Evolutionary conservation across 2,888 invertebrate genomes (phyloP).

Genomic region (Cantharis rufa): DNA sequence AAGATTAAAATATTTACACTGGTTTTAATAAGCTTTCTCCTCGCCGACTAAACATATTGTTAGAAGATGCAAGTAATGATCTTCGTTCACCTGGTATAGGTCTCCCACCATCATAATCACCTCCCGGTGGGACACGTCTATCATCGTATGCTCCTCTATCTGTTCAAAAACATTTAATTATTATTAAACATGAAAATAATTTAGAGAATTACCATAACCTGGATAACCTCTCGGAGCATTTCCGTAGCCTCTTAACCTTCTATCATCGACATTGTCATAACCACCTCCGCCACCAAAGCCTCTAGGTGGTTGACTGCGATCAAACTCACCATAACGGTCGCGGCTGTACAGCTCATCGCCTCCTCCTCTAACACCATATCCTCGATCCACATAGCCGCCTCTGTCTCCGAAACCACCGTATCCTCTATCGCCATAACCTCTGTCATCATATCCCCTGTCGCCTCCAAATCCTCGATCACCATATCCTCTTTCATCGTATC

Average conservation of each 20-base stretch:
- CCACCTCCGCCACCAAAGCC: conserved; percentile 26
- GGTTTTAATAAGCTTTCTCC: conserved; percentile 45
- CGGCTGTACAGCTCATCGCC: conserved; percentile 11
- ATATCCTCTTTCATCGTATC: neutral
- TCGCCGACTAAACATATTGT: conserved; percentile 50
- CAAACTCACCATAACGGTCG: conserved; percentile 54
- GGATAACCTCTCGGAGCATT: conserved; percentile 34
- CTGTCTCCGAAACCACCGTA: neutral
- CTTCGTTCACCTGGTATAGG: conserved; percentile 40
- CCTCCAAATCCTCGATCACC: conserved; percentile 19
- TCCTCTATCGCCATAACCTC: neutral
- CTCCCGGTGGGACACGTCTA: conserved; percentile 35
- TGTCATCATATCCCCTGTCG: neutral
- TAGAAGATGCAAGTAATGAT: conserved; percentile 40
- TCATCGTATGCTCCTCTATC: conserved; percentile 40
- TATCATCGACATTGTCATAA: conserved; percentile 25
- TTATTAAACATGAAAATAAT: neutral
- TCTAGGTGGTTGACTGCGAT: conserved; percentile 33
- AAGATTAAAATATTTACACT: conserved; percentile 35
- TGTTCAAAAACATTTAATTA: neutral
- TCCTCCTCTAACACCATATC: neutral
- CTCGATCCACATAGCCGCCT: conserved; percentile 12
- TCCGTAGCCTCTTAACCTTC: conserved; percentile 35
- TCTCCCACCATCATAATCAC: conserved; percentile 43
- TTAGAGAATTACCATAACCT: conserved; percentile 35